phyloP scores from a whole-genome alignment of 1,140 invertebrate genomes.

The Heliconius hermathena region DNA sequence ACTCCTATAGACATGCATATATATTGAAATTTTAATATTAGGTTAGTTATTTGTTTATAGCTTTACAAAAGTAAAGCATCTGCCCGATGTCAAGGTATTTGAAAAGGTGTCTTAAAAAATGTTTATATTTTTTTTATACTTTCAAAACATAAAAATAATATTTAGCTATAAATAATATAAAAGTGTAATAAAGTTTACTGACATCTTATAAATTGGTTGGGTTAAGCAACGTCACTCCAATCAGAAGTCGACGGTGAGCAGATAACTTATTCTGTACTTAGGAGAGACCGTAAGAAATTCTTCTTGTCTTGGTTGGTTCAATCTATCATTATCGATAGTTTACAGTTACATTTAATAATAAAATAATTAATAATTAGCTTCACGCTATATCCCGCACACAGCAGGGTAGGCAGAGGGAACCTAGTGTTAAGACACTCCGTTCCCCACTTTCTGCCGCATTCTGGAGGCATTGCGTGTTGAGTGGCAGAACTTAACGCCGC shows the following conservation, averaged over 20 bases:
- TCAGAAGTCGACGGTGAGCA: background rate
- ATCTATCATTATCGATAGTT: background rate
- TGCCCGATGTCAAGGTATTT: background rate
- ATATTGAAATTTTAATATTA: background rate
- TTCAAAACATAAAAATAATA: too few species aligned
- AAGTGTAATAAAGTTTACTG: background rate
- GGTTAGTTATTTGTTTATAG: background rate
- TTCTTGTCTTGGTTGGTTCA: background rate
- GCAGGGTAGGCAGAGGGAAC: too few species aligned
- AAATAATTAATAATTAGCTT: too few species aligned
- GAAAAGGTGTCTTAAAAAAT: background rate
- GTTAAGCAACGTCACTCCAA: constrained; percentile 2
- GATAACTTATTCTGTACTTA: background rate
- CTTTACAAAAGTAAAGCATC: background rate
- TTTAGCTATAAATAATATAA: too few species aligned
- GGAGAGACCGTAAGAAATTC: background rate
- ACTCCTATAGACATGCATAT: too few species aligned
- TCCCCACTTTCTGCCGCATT: too few species aligned
- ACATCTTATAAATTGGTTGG: background rate
- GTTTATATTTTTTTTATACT: background rate
- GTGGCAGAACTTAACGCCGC: too few species aligned
- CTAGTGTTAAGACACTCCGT: too few species aligned
- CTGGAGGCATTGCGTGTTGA: too few species aligned
- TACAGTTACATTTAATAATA: background rate
- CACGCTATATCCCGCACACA: too few species aligned